Percentiles rank a stretch among this genome's conserved stretches.
Evolutionary conservation across 2,888 invertebrate species (phyloP).

Genomic region (Eurytoma adleriae): DNA sequence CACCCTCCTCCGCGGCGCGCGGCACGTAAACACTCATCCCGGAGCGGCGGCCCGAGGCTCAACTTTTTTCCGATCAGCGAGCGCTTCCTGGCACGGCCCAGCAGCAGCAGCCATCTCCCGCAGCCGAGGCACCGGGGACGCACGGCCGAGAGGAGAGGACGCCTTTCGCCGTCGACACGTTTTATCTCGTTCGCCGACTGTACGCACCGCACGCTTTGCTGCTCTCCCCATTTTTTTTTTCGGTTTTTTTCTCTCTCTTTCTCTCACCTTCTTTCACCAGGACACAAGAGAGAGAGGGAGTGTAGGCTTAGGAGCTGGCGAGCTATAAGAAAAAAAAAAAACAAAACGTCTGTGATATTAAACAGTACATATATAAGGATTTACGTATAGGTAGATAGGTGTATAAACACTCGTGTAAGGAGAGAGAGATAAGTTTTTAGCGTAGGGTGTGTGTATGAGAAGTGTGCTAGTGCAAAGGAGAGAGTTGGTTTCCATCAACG

Average conservation of each 20-base stretch:
- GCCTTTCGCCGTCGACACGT: constrained; percentile 1
- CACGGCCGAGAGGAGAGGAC: background rate
- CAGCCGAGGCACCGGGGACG: no score
- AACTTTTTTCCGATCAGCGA: constrained; percentile 23
- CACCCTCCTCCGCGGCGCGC: constrained; percentile 20
- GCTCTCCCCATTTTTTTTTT: no score
- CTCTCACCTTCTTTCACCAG: constrained; percentile 4
- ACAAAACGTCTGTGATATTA: constrained; percentile 58
- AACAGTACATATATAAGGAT: constrained; percentile 54
- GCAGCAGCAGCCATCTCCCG: background rate
- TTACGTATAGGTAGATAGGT: constrained; percentile 51
- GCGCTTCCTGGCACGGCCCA: constrained; percentile 13
- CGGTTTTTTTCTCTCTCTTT: no score
- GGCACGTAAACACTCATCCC: constrained; percentile 47
- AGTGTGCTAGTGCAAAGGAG: constrained; percentile 59
- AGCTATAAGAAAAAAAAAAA: constrained; percentile 2
- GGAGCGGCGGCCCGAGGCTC: constrained; percentile 19
- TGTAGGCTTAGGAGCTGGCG: background rate
- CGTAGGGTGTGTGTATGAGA: constrained; percentile 45
- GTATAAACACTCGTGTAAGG: constrained; percentile 38
- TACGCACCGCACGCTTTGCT: no score
- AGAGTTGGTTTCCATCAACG: background rate
- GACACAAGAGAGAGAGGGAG: background rate
- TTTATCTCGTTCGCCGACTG: background rate
- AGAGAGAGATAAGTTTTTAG: constrained; percentile 36